Base-by-base conservation (phyloP, 2,888 invertebrate genomes). In the Nyleta sp. region DNA sequence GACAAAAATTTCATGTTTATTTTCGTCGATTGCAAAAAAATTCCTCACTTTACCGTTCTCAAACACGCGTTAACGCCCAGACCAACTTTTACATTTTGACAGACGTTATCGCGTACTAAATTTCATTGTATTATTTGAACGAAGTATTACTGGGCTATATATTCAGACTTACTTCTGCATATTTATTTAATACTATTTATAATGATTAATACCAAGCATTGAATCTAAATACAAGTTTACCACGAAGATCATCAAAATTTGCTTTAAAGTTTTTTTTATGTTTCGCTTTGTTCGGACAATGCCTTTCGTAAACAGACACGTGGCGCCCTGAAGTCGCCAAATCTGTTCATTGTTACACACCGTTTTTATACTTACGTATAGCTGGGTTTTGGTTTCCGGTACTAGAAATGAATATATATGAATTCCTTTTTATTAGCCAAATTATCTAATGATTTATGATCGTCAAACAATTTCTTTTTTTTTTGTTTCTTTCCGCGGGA, bases 291-390 rank as follows among this genome's bases (percentile, higher is more conserved):
- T n/a, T 5, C 44, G 33, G n/a, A 48, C 38, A 50, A 62, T 62
- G 28, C 17, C 50, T 38, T 46, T 13, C 15, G 50, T 38, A 62
- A 62, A 38, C 33, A 50, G 50, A 62, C 62, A 65, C 52, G 64
- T 53, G 52, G 64, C 52, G 62, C 40, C 55, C 10, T 10, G 24
- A 4, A 15, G 53, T 55, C 24, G 40, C 42, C 40, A 42, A 53
- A 65, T 50, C 40, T 50, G 31, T 52, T 52, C 52, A 65, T 65
- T 65, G 64, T 65, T 64, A 50, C 22, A 28, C 28, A 28, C 18
- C 15, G 15, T 50, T 64, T 48, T 40, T 24, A 64, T 50, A 64
- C 50, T 48, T 40, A 10, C 33, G 11, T 24, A 28, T 18, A 62
- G 24, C 33, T 38, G 24, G 24, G 11, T 20, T 50, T 18, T 28